These are phyloP conservation scores for Clunio marinus DNA, from an alignment of 2,888 invertebrate species.

Conservation along the genomic window DNA sequence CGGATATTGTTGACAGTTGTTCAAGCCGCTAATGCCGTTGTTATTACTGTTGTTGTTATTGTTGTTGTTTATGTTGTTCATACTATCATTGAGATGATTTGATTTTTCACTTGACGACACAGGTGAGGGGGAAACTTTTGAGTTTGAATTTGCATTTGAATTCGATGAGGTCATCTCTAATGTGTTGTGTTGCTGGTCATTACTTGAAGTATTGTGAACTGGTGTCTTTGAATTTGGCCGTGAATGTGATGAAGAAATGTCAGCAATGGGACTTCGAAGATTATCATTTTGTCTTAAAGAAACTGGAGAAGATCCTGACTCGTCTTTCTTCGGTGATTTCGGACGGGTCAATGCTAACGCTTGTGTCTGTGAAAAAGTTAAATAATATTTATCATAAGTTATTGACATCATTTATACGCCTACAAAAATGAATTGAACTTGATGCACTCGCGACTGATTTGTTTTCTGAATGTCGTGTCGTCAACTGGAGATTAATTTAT, in stretches of 20 bases:
- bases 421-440: conserved; percentile 20
- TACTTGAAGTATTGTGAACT: background rate
- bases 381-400: conserved; percentile 5
- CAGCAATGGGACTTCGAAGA: conserved; percentile 29
- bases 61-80: conserved; percentile 41
- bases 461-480: background rate
- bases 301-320: conserved; percentile 47
- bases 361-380: conserved; percentile 55
- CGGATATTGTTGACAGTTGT: conserved; percentile 43
- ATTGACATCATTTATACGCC: conserved; percentile 28
- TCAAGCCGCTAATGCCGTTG: too few relatives aligned
- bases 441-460: conserved; percentile 5
- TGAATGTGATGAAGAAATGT: background rate
- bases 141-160: conserved; percentile 25
- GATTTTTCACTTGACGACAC: conserved; percentile 17
- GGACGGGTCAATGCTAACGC: conserved; percentile 62
- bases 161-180: conserved; percentile 27
- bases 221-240: conserved; percentile 32
- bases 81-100: conserved; percentile 30
- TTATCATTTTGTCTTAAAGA: conserved; percentile 22
- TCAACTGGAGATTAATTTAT: conserved; percentile 36
- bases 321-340: conserved; percentile 53
- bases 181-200: background rate
- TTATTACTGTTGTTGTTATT: conserved; percentile 46
- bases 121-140: conserved; percentile 21